Base-by-base conservation (phyloP, 2,113 vertebrate species). In the Xenopus laevis region DNA sequence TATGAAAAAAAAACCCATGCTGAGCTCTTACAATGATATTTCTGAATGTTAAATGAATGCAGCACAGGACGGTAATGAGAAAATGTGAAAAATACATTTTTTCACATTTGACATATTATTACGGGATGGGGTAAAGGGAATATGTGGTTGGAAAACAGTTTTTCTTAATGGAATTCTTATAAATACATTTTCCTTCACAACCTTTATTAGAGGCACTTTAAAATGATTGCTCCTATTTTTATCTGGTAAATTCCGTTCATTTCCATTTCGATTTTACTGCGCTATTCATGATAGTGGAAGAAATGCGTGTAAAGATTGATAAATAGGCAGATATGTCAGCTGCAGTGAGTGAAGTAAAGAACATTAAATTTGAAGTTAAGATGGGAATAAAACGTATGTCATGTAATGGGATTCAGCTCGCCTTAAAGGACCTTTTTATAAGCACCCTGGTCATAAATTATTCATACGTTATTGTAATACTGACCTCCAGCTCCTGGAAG, bases 401-500 rank as follows among this genome's bases (percentile, higher is more conserved):
- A 60, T 23, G 8, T 12, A 23, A 55, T 15, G 10, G 10, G 27
- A 13, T 27, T 2, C 11, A 13, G 21, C 10, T 60, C 13, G 20
- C 18, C 58, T 23, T 23, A 60, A 7, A 60, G 10, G 20, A 27
- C 58, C 58, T 13, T 23, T n/a, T 60, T 6, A 23, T 9, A 23
- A 60, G 13, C 10, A 13, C 30, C 23, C 33, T 40, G 33, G 33
- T 40, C 33, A 40, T 40, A 40, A 6, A 40, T 40, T 40, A 7
- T 40, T 40, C 33, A 40, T 40, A 40, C 6, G 33, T 40, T 18
- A 60, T 12, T 60, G 7, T 5, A 10, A 46, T 45, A 64, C 91
- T 91, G 73, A 98, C 95, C 95, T 98, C 95, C 13, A 98, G 83
- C 74, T 98, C 96, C 82, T 97, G 95, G 81, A 97, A 94, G 20